Percentiles rank a stretch among this genome's conserved stretches.
These are phyloP conservation scores for Pseudanteris insignis DNA, from an alignment of 2,888 invertebrate genomes.

Conservation along the genomic window DNA sequence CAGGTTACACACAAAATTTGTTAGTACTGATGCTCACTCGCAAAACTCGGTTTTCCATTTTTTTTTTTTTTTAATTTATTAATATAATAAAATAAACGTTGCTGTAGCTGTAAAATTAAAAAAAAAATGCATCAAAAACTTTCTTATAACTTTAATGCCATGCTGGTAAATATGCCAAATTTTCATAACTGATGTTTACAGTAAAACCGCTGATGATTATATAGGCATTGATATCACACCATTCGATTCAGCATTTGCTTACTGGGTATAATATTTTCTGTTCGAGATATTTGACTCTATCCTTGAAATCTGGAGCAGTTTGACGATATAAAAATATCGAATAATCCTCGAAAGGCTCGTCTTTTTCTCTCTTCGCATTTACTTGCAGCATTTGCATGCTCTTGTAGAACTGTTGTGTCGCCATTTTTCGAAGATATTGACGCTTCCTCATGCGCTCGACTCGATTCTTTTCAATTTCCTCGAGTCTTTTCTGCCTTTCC, in stretches of 20 bases:
- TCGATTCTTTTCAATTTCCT: slow-evolving; percentile 78
- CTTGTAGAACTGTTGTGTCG: slow-evolving; percentile 83
- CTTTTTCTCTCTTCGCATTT: slow-evolving; percentile 74
- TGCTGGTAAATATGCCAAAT: no score
- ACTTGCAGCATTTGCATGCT: slow-evolving; percentile 86
- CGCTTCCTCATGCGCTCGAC: slow-evolving; percentile 73
- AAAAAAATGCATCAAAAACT: no score
- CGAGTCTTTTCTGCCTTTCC: slow-evolving; percentile 78
- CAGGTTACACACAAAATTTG: no score
- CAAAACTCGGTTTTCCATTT: no score
- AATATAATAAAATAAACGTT: no score
- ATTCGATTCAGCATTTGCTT: slow-evolving; percentile 64
- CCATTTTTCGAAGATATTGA: slow-evolving; percentile 77
- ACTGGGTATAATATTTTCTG: slow-evolving; percentile 78
- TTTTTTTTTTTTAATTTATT: no score
- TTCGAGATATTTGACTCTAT: slow-evolving; percentile 84
- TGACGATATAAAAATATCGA: slow-evolving; percentile 86
- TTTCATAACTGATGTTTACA: no score
- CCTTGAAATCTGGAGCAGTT: slow-evolving; percentile 84
- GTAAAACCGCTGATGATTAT: no score
- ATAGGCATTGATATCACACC: slow-evolving; percentile 9
- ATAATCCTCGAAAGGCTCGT: slow-evolving; percentile 82
- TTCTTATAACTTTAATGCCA: no score
- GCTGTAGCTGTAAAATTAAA: no score
- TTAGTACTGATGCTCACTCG: no score